Percentiles rank a stretch among this genome's conserved stretches.
These are phyloP conservation scores for Drosophila ohnishii DNA, from an alignment of 1,140 invertebrate genomes.

Conservation along the genomic window DNA sequence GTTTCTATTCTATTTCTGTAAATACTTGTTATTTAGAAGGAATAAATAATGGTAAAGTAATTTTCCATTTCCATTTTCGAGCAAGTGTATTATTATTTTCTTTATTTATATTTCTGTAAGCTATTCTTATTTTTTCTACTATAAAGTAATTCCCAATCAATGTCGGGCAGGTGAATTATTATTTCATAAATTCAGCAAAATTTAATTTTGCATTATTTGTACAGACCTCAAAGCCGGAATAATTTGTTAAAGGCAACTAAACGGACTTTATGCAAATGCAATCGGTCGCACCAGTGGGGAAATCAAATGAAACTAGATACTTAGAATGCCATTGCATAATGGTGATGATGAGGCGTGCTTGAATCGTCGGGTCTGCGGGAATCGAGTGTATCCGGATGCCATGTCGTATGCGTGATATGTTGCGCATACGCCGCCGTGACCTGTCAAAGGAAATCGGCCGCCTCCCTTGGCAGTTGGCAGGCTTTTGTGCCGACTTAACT, in stretches of 20 bases:
- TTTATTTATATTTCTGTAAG: neutral
- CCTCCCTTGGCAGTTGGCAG: conserved; percentile 22
- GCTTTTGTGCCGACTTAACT: conserved; percentile 55
- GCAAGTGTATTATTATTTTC: neutral
- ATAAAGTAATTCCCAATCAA: neutral
- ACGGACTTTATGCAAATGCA: conserved; percentile 37
- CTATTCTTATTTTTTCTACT: neutral
- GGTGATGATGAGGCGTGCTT: conserved; percentile 26
- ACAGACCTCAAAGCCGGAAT: neutral
- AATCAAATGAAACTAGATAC: conserved; percentile 16
- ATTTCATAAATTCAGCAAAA: neutral
- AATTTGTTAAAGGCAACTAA: conserved; percentile 26
- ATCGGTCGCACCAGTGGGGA: neutral
- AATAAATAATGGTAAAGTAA: neutral
- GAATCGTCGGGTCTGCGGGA: conserved; percentile 3
- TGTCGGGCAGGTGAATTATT: neutral
- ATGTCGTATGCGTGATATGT: conserved; percentile 57
- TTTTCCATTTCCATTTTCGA: neutral
- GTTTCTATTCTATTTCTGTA: conserved; percentile 4
- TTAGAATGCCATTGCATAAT: conserved; percentile 11
- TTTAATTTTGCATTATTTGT: neutral
- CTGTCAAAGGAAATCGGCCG: conserved; percentile 19
- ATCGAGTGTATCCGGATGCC: conserved; percentile 11
- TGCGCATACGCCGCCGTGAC: conserved; percentile 56
- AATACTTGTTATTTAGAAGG: conserved; percentile 1